Percentiles rank a stretch among this genome's conserved stretches.
phyloP scores from a whole-genome alignment of 2,113 vertebrate species.

The Butastur rufipennis region DNA sequence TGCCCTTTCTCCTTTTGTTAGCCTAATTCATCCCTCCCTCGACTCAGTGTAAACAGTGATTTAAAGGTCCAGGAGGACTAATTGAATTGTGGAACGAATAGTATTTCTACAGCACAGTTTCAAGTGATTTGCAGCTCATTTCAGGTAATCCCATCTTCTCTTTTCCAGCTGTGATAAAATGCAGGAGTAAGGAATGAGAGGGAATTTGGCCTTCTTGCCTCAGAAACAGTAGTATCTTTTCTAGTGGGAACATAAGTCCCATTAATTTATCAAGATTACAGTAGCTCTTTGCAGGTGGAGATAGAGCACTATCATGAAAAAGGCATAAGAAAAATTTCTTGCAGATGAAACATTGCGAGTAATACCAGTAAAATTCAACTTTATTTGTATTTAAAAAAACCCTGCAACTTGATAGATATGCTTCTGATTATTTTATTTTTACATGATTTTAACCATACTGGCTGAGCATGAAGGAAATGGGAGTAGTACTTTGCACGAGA shows the following conservation, averaged over 20 bases:
- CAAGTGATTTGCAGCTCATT: conserved; percentile 55
- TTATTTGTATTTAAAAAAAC: background rate
- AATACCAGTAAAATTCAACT: background rate
- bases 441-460: background rate
- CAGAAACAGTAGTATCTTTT: background rate
- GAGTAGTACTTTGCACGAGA: background rate
- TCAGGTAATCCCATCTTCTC: conserved; percentile 21
- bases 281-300: background rate
- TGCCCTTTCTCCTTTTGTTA: conserved; percentile 60
- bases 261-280: background rate
- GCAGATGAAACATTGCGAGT: background rate
- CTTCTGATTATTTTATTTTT: background rate
- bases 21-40: conserved; percentile 29
- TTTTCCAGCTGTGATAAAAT: conserved; percentile 24
- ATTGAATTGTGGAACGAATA: conserved; percentile 59
- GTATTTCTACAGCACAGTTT: conserved; percentile 64
- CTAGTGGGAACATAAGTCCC: background rate
- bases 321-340: background rate
- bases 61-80: conserved; percentile 49
- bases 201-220: background rate
- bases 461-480: background rate
- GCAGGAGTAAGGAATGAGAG: background rate
- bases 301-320: background rate
- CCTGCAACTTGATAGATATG: background rate
- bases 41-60: conserved; percentile 64